Base-by-base conservation (phyloP, 2,797 vertebrate genomes). In the Sebastes miniatus region DNA sequence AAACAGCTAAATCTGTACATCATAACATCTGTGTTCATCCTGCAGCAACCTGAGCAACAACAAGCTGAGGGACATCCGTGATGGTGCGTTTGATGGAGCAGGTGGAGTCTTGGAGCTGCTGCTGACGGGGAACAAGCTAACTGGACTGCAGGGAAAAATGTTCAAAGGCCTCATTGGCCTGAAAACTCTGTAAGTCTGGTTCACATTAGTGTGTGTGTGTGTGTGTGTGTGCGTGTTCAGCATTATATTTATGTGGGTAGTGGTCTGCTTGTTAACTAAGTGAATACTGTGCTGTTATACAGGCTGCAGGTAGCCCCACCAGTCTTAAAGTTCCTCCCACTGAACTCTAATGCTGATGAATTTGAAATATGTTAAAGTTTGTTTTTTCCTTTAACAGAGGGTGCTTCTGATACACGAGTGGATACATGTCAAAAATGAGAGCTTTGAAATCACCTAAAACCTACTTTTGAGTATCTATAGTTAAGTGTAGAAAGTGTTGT, bases 31-130 rank as follows among this genome's bases (percentile, higher is more conserved):
- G 75, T 61, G 18, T 81, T 39, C 7, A 69, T 86, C 69, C 76
- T 91, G 39, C 91, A 99, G 98, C 95, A 99, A 99, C 80, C 93
- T 99, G 63, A 98, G 97, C 85, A 99, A 98, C 95, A 99, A 99
- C 81, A 98, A 97, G 92, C 96, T 99, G 92, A 96, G 96, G 90
- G 98, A 99, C 84, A 95, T 99, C 59, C 96, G 97, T 1, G 98
- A 99, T 69, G 98, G 97, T 0, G 78, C 92, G 0, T 99, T 99
- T 6, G 98, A 99, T 0, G 98, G 98, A 0, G 96, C 97, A 0
- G 90, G 88, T 0, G 96, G 96, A 0, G 96, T 99, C 77, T 92
- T 97, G 93, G 98, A 99, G 89, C 94, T 99, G 84, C 95, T 99
- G 86, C 94, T 99, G 87, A 99, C 98, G 0, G 98, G 97, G 70